Evolutionary conservation across 2,113 vertebrate genomes (phyloP).

Genomic region (Dinomys branickii): DNA sequence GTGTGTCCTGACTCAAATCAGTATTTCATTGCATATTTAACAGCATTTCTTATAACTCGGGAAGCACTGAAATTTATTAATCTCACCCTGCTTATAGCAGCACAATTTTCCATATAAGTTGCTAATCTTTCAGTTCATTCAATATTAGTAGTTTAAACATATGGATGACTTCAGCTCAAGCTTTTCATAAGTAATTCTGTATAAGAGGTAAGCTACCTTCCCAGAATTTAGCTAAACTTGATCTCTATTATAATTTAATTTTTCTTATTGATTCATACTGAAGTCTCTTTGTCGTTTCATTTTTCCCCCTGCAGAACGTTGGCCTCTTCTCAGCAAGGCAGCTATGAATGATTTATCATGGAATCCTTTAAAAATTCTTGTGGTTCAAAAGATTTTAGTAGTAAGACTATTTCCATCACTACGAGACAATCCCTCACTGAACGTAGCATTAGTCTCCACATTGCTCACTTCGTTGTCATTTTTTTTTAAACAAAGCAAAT

Average conservation of each 20-base stretch:
- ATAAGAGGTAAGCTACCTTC: background rate
- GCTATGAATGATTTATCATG: conserved; percentile 48
- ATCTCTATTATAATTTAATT: conserved; percentile 34
- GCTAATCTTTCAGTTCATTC: background rate
- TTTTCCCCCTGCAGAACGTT: conserved; percentile 51
- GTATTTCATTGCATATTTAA: background rate
- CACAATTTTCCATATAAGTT: background rate
- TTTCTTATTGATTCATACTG: conserved; percentile 55
- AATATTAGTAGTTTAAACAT: background rate
- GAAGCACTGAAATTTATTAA: background rate
- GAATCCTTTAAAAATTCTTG: conserved; percentile 65
- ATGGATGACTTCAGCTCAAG: background rate
- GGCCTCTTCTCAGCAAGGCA: conserved; percentile 5
- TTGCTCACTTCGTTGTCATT: background rate
- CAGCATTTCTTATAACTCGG: conserved; percentile 1
- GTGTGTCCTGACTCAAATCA: background rate
- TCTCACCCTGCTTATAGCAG: background rate
- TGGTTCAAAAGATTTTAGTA: conserved; percentile 49
- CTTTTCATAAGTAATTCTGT: conserved; percentile 8
- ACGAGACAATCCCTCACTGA: background rate
- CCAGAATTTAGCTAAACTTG: conserved; percentile 35
- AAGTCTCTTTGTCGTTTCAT: conserved; percentile 23
- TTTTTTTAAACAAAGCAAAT: conserved; percentile 40
- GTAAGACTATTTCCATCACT: conserved; percentile 46
- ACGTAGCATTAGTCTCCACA: background rate